Conservation (phyloP, 2,888 invertebrate species). For the Phorcus lineatus region DNA sequence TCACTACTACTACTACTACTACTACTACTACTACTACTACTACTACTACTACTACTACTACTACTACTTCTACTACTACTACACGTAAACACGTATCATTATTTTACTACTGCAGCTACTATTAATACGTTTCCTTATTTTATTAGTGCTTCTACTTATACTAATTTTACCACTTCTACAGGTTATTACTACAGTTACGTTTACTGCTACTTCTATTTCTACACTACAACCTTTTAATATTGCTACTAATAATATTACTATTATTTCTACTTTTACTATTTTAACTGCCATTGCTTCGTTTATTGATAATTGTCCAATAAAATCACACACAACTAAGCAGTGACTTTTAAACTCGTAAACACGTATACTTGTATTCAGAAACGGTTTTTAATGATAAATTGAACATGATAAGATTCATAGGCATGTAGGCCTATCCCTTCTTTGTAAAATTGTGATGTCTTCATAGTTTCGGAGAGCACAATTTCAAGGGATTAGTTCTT, state of each 20-base stretch:
- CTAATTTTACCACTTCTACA: constrained; percentile 27
- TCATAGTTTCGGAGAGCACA: too few relatives aligned
- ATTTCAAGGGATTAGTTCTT: too few relatives aligned
- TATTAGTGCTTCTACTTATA: constrained; percentile 29
- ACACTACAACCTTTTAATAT: too few relatives aligned
- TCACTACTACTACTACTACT: not conserved
- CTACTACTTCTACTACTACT: constrained; percentile 32
- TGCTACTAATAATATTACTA: constrained; percentile 27
- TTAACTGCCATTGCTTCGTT: not conserved
- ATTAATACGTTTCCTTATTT: constrained; percentile 28
- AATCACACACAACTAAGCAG: too few relatives aligned
- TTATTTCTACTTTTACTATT: constrained; percentile 11
- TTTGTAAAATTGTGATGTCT: too few relatives aligned
- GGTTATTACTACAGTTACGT: not conserved
- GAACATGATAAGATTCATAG: too few relatives aligned
- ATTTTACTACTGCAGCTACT: constrained; percentile 27
- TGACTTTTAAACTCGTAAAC: too few relatives aligned
- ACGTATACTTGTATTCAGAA: too few relatives aligned
- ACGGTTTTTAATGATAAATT: too few relatives aligned
- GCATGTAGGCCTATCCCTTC: too few relatives aligned
- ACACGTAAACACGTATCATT: constrained; percentile 21
- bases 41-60: constrained; percentile 28
- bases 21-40: not conserved
- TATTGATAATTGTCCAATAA: too few relatives aligned
- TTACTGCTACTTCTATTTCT: constrained; percentile 27